Percentiles rank a stretch among this genome's conserved stretches.
phyloP scores from a whole-genome alignment of 2,113 vertebrate species.

The Lontra canadensis region DNA sequence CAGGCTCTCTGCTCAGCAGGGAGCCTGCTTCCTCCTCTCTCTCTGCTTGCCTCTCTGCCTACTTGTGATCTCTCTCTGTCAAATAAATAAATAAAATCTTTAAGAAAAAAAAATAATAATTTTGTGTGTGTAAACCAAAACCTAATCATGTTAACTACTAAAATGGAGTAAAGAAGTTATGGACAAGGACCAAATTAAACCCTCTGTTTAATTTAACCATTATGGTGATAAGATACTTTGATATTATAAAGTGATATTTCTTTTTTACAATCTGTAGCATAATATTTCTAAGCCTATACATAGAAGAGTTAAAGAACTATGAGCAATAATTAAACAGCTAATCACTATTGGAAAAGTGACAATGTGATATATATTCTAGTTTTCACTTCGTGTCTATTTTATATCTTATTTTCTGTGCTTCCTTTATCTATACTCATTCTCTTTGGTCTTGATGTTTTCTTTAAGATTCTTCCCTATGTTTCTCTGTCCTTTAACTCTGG shows the following conservation, averaged over 20 bases:
- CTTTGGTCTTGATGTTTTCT: not conserved
- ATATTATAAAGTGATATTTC: not conserved
- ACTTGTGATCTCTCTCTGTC: too few species aligned
- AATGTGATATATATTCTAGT: not conserved
- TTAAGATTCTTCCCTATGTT: not conserved
- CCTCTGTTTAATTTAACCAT: not conserved
- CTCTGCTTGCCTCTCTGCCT: too few species aligned
- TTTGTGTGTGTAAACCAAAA: not conserved
- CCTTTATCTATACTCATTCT: not conserved
- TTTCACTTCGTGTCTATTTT: not conserved
- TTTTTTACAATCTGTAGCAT: not conserved
- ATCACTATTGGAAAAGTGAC: not conserved
- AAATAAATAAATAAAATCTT: too few species aligned
- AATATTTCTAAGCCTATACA: not conserved
- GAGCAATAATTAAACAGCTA: not conserved
- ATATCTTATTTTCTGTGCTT: not conserved
- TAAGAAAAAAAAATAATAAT: not conserved
- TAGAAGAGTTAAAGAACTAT: not conserved
- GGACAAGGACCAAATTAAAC: not conserved
- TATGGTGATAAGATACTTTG: not conserved
- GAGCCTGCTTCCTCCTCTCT: too few species aligned
- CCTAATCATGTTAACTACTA: not conserved
- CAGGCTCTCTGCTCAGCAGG: too few species aligned
- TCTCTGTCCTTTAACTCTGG: not conserved
- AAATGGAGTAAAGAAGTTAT: not conserved